A percentile compares a stretch with the other conserved stretches of the same genome.
phyloP scores from a whole-genome alignment of 2,888 invertebrate species.

The Opisthograptis luteolata region DNA sequence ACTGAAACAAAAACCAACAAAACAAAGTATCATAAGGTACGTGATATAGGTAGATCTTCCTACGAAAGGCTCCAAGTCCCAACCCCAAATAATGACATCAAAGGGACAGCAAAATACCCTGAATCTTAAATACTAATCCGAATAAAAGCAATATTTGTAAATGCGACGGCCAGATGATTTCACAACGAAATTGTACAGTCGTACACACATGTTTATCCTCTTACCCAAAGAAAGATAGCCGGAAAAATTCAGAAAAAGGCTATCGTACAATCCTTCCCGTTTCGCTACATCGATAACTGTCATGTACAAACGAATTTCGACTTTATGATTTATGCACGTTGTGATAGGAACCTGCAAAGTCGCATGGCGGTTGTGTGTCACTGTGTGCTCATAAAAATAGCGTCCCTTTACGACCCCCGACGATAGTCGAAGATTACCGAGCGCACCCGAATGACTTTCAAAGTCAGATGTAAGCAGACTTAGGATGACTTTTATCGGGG shows the following conservation, averaged over 20 bases:
- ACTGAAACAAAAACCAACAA: too few species aligned
- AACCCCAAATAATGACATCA: not conserved
- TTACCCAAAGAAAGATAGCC: conserved; percentile 68
- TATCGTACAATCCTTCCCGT: conserved; percentile 65
- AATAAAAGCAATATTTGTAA: conserved; percentile 16
- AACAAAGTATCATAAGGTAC: too few species aligned
- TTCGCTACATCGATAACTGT: conserved; percentile 30
- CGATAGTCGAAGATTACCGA: conserved; percentile 66
- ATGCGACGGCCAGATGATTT: conserved; percentile 1
- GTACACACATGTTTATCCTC: conserved; percentile 64
- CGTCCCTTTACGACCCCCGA: conserved; percentile 64
- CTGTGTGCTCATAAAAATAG: conserved; percentile 68
- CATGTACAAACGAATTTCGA: conserved; percentile 39
- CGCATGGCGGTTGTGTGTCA: conserved; percentile 45
- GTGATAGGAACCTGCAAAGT: conserved; percentile 33
- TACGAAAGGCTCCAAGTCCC: too few species aligned
- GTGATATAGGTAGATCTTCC: too few species aligned
- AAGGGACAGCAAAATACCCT: not conserved
- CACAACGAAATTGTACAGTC: conserved; percentile 43
- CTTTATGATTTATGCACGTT: conserved; percentile 35
- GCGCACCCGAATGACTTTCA: conserved; percentile 51
- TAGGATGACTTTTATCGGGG: conserved; percentile 33
- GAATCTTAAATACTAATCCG: not conserved
- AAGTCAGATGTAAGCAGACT: conserved; percentile 39
- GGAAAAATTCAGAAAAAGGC: conserved; percentile 67